Evolutionary conservation across 1,140 invertebrate species (phyloP).

Genomic region (Teleogryllus occipitalis): DNA sequence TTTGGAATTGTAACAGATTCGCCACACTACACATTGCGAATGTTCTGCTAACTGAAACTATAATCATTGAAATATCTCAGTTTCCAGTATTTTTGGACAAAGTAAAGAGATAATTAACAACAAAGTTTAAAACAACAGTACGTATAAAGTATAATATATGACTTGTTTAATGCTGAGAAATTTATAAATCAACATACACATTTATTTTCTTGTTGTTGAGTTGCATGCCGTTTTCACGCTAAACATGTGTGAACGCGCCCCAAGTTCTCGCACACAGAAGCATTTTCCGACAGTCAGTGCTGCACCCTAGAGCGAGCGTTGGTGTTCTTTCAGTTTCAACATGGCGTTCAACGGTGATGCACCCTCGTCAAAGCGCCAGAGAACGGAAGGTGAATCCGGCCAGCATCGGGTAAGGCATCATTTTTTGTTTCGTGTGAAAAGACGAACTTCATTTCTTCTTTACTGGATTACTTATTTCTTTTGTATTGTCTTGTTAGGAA

Average conservation of each 20-base stretch:
- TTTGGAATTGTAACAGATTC: too few relatives aligned
- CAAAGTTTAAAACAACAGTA: too few relatives aligned
- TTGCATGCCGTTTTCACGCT: not conserved
- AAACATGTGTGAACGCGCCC: not conserved
- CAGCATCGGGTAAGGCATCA: conserved; percentile 41
- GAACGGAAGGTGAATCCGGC: conserved; percentile 40
- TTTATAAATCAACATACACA: not conserved
- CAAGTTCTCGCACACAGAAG: not conserved
- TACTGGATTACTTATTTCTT: not conserved
- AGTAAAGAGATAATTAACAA: too few relatives aligned
- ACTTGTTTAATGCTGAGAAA: too few relatives aligned
- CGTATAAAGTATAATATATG: too few relatives aligned
- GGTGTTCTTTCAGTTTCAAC: conserved; percentile 26
- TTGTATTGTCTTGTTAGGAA: not conserved
- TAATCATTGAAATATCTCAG: too few relatives aligned
- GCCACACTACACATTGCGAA: too few relatives aligned
- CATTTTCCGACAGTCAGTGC: not conserved
- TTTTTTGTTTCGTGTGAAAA: not conserved
- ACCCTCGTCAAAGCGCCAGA: conserved; percentile 44
- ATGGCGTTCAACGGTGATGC: conserved; percentile 49
- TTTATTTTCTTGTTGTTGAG: not conserved
- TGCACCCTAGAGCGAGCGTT: not conserved
- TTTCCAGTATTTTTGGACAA: too few relatives aligned
- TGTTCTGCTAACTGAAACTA: too few relatives aligned
- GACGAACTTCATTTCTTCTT: not conserved